Conservation (phyloP, 2,888 invertebrate genomes). For the Aquatica leii region DNA sequence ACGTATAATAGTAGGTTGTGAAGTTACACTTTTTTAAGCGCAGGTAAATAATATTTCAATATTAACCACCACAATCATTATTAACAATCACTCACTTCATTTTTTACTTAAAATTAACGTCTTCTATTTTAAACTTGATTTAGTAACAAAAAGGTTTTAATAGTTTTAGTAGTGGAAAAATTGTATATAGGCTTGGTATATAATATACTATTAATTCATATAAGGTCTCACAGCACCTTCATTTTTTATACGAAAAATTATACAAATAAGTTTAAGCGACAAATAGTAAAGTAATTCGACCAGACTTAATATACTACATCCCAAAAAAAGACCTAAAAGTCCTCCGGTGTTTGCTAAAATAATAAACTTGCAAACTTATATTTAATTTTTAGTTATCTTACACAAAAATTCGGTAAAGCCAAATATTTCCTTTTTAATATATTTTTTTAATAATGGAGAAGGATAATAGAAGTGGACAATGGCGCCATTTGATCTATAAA, state of each 20-base stretch:
- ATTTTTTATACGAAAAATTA: background rate
- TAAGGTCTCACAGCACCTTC: background rate
- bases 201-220: no score
- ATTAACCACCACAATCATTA: no score
- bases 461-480: constrained; percentile 55
- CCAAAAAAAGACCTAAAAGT: constrained; percentile 78
- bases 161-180: no score
- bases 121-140: no score
- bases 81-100: no score
- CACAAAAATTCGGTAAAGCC: constrained; percentile 81
- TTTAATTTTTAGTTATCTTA: constrained; percentile 61
- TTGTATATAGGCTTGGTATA: no score
- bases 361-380: background rate
- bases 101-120: no score
- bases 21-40: no score
- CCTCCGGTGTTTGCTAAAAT: constrained; percentile 67
- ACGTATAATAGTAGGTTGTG: no score
- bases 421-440: constrained; percentile 76
- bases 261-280: constrained; percentile 58
- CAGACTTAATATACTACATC: constrained; percentile 73
- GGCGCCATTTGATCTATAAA: constrained; percentile 23
- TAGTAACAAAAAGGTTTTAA: no score
- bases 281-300: constrained; percentile 34
- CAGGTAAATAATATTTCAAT: no score
- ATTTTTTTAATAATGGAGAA: constrained; percentile 72